These are phyloP conservation scores for Actinostola sp. DNA, from an alignment of 92 coral and sea anemone genomes.

Conservation along the genomic window DNA sequence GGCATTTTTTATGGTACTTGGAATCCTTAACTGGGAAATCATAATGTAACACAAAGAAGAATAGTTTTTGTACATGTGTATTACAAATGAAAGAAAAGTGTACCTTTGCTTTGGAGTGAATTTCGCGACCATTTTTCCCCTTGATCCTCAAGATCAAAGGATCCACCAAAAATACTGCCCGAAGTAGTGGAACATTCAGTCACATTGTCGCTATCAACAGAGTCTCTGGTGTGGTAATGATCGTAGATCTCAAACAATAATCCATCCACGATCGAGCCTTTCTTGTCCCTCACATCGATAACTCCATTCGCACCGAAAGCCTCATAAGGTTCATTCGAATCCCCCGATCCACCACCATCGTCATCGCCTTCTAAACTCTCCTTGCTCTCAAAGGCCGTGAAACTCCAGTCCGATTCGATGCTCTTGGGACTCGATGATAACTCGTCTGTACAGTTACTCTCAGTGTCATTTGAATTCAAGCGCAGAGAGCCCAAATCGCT, in stretches of 20 bases:
- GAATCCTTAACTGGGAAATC: neutral
- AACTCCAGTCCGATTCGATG: conserved; percentile 93
- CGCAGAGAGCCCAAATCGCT: conserved; percentile 39
- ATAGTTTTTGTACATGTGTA: too few species aligned
- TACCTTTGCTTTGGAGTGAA: conserved; percentile 87
- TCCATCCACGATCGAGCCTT: conserved; percentile 92
- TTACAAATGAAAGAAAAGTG: too few species aligned
- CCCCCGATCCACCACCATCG: conserved; percentile 52
- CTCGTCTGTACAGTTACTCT: conserved; percentile 74
- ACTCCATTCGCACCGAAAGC: conserved; percentile 35
- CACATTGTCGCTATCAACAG: conserved; percentile 96
- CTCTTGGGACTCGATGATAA: conserved; percentile 92
- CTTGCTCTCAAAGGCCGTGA: conserved; percentile 72
- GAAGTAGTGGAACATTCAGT: conserved; percentile 98
- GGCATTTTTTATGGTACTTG: neutral
- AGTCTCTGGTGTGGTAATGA: conserved; percentile 92
- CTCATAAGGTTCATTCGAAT: conserved; percentile 27
- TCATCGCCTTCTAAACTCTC: conserved; percentile 53
- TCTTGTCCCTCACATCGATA: conserved; percentile 56
- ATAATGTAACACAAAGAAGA: too few species aligned
- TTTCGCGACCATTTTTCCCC: conserved; percentile 92
- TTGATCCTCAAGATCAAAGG: conserved; percentile 98
- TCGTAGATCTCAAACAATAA: conserved; percentile 93
- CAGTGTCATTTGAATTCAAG: conserved; percentile 62
- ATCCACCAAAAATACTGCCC: conserved; percentile 90